Conservation (phyloP, 2,113 vertebrate genomes). For the Thalassoma bifasciatum region DNA sequence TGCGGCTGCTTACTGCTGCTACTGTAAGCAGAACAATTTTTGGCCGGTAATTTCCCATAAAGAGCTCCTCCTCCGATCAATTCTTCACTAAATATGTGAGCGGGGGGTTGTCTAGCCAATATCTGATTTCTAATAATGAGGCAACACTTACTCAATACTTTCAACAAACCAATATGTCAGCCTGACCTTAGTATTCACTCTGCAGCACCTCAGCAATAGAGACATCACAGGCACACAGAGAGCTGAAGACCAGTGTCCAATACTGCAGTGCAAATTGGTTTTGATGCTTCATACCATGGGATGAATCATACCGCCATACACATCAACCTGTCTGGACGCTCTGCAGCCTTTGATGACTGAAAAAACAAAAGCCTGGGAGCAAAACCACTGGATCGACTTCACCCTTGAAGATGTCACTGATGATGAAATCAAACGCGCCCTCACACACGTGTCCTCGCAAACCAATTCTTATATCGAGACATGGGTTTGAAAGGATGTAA, state of each 20-base stretch:
- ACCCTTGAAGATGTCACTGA: conserved; percentile 64
- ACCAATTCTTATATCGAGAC: conserved; percentile 15
- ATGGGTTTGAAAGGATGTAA: conserved; percentile 43
- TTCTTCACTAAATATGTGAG: conserved; percentile 27
- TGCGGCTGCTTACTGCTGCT: background rate
- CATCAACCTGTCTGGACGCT: conserved; percentile 59
- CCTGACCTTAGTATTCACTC: conserved; percentile 48
- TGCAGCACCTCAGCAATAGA: conserved; percentile 37
- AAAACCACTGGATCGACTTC: conserved; percentile 41
- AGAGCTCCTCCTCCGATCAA: background rate
- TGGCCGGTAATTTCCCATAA: background rate
- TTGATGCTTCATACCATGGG: conserved; percentile 54
- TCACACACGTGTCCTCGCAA: conserved; percentile 21
- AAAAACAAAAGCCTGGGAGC: conserved; percentile 59
- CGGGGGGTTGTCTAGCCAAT: conserved; percentile 1
- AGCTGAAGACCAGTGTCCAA: conserved; percentile 37
- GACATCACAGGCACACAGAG: conserved; percentile 49
- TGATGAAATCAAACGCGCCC: conserved; percentile 60
- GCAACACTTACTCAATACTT: conserved; percentile 39
- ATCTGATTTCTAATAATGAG: conserved; percentile 49
- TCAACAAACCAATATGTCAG: conserved; percentile 38
- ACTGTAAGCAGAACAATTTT: background rate
- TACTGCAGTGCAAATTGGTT: conserved; percentile 52
- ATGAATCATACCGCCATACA: conserved; percentile 49
- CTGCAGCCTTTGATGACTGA: conserved; percentile 56